These are phyloP conservation scores for Oncorhynchus nerka DNA, from an alignment of 2,113 vertebrate species.

Conservation along the genomic window DNA sequence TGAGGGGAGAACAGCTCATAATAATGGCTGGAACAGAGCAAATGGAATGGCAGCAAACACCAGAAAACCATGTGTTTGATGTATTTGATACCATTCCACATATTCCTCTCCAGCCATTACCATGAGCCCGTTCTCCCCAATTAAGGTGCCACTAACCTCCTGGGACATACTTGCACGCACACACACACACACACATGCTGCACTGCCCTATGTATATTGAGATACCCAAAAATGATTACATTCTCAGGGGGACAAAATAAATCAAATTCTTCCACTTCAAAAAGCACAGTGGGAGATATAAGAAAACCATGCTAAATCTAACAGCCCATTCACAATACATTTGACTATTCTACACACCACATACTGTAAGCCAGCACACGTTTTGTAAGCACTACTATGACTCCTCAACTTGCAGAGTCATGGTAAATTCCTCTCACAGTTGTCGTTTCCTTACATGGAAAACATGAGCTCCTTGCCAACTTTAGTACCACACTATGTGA, in stretches of 20 bases:
- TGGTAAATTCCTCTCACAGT: neutral
- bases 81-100: too few species aligned
- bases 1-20: too few species aligned
- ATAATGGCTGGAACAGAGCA: too few species aligned
- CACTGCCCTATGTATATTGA: constrained; percentile 35
- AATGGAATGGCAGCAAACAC: too few species aligned
- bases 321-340: constrained; percentile 31
- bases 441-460: constrained; percentile 15
- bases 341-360: constrained; percentile 42
- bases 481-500: constrained; percentile 1
- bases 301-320: constrained; percentile 46
- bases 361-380: neutral
- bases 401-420: constrained; percentile 11
- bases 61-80: too few species aligned
- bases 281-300: constrained; percentile 28
- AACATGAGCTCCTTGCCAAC: constrained; percentile 1
- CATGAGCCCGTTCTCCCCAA: too few species aligned
- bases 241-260: constrained; percentile 33
- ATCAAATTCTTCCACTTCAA: constrained; percentile 36
- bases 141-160: too few species aligned
- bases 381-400: constrained; percentile 29
- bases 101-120: too few species aligned
- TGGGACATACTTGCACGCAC: neutral
- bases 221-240: constrained; percentile 41
- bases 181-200: neutral